Percentiles rank a stretch among this genome's conserved stretches.
Conservation (phyloP, 1,140 invertebrate genomes). For the Glossosoma conforme region DNA sequence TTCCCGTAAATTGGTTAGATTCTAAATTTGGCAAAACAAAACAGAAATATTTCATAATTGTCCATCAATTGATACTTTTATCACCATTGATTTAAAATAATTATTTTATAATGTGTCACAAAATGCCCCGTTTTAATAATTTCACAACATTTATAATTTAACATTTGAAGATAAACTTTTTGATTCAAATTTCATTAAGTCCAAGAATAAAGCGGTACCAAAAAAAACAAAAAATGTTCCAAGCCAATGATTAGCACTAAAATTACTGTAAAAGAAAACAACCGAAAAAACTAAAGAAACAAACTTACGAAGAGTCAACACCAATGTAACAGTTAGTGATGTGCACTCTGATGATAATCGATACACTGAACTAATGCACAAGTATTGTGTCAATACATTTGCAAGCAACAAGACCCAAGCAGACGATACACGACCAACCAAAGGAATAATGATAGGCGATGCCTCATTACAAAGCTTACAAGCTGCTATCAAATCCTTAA, state of each 20-base stretch:
- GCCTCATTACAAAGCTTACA: slow-evolving; percentile 7
- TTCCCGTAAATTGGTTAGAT: too few relatives aligned
- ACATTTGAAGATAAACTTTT: too few relatives aligned
- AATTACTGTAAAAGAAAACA: slow-evolving; percentile 25
- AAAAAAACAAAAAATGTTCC: slow-evolving; percentile 24
- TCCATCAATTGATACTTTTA: too few relatives aligned
- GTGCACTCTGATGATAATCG: slow-evolving; percentile 24
- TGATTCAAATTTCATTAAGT: slow-evolving; percentile 13
- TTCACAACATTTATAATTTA: too few relatives aligned
- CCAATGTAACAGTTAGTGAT: slow-evolving; percentile 25
- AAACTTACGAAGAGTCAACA: slow-evolving; percentile 27
- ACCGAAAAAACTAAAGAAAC: slow-evolving; percentile 26
- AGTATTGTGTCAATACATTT: slow-evolving; percentile 25
- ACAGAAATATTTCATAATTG: too few relatives aligned
- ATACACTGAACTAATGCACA: slow-evolving; percentile 26
- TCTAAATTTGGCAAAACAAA: too few relatives aligned
- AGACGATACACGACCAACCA: slow-evolving; percentile 8
- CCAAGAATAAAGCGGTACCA: slow-evolving; percentile 24
- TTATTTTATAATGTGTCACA: too few relatives aligned
- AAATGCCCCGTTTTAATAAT: too few relatives aligned
- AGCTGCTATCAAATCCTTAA: slow-evolving; percentile 18
- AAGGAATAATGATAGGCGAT: slow-evolving; percentile 9
- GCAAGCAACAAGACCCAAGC: slow-evolving; percentile 21
- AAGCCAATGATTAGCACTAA: slow-evolving; percentile 22
- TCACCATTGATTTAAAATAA: too few relatives aligned